Percentiles rank a stretch among this genome's conserved stretches.
phyloP scores from a whole-genome alignment of 2,888 invertebrate species.

The Hemaris fuciformis region DNA sequence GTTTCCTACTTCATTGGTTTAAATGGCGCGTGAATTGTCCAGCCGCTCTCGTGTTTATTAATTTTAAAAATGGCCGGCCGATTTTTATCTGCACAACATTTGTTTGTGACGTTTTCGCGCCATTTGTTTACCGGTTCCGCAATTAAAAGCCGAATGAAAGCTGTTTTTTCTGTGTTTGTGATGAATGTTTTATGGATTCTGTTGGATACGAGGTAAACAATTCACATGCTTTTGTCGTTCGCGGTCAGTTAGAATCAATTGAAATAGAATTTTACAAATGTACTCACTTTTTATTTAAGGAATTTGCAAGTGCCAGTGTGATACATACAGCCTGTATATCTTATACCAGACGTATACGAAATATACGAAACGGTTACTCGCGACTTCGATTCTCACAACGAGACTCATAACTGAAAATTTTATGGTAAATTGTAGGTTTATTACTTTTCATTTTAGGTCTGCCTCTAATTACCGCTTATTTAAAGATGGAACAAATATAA shows the following conservation, averaged over 20 bases:
- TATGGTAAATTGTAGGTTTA: too few relatives aligned
- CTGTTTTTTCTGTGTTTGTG: not conserved
- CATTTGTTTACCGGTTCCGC: not conserved
- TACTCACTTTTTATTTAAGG: not conserved
- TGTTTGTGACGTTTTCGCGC: conserved; percentile 7
- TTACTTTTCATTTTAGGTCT: too few relatives aligned
- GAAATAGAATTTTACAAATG: not conserved
- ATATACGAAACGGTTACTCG: too few relatives aligned
- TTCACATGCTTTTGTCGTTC: not conserved
- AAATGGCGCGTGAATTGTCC: not conserved
- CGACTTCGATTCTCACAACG: too few relatives aligned
- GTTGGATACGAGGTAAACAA: not conserved
- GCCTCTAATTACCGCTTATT: too few relatives aligned
- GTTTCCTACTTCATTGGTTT: too few relatives aligned
- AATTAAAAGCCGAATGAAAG: not conserved
- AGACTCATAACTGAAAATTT: too few relatives aligned
- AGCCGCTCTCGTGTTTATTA: not conserved
- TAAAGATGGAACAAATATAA: too few relatives aligned
- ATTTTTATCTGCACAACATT: conserved; percentile 1
- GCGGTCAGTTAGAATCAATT: not conserved
- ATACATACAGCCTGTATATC: too few relatives aligned
- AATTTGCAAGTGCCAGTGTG: too few relatives aligned
- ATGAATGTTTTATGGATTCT: not conserved
- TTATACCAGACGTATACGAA: too few relatives aligned
- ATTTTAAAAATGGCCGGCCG: conserved; percentile 6